phyloP scores from a whole-genome alignment of 1,140 invertebrate species.

The Euura saliciscinereae region DNA sequence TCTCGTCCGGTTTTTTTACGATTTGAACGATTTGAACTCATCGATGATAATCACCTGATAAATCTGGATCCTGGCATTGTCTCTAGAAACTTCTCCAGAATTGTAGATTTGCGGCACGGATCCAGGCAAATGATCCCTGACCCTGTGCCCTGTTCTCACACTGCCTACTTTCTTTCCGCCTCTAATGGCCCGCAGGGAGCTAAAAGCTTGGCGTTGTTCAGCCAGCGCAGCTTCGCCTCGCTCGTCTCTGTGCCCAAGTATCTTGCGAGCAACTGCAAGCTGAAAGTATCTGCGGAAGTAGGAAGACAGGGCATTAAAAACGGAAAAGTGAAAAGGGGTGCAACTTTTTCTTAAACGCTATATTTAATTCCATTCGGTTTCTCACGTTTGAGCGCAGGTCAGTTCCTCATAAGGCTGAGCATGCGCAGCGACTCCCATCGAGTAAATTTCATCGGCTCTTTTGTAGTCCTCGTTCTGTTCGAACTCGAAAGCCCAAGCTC shows the following conservation, averaged over 20 bases:
- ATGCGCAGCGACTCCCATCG: slow-evolving; percentile 69
- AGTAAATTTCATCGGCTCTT: slow-evolving; percentile 76
- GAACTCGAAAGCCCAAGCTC: slow-evolving; percentile 82
- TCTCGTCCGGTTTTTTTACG: no score
- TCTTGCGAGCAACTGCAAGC: slow-evolving; percentile 66
- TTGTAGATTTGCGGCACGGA: slow-evolving; percentile 42
- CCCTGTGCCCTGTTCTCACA: slow-evolving; percentile 57
- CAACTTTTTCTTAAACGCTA: slow-evolving; percentile 14
- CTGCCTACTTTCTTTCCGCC: slow-evolving; percentile 59
- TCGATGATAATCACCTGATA: slow-evolving; percentile 42
- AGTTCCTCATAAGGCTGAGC: slow-evolving; percentile 78
- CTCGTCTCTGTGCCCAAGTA: slow-evolving; percentile 65
- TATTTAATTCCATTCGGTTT: slow-evolving; percentile 18
- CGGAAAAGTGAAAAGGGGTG: slow-evolving; percentile 10
- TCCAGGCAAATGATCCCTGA: slow-evolving; percentile 51
- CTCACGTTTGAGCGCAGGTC: slow-evolving; percentile 72
- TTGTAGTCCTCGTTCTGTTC: slow-evolving; percentile 77
- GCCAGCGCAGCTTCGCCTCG: slow-evolving; percentile 62
- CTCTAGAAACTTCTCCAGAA: slow-evolving; percentile 33
- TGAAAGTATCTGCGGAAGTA: slow-evolving; percentile 65
- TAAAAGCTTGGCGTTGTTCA: slow-evolving; percentile 74
- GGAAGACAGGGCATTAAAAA: slow-evolving; percentile 2
- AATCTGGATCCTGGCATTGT: slow-evolving; percentile 48
- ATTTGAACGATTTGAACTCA: no score
- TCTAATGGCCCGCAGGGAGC: slow-evolving; percentile 69